These are phyloP conservation scores for Apogon hyalosoma DNA, from an alignment of 2,797 vertebrate genomes.

Conservation along the genomic window DNA sequence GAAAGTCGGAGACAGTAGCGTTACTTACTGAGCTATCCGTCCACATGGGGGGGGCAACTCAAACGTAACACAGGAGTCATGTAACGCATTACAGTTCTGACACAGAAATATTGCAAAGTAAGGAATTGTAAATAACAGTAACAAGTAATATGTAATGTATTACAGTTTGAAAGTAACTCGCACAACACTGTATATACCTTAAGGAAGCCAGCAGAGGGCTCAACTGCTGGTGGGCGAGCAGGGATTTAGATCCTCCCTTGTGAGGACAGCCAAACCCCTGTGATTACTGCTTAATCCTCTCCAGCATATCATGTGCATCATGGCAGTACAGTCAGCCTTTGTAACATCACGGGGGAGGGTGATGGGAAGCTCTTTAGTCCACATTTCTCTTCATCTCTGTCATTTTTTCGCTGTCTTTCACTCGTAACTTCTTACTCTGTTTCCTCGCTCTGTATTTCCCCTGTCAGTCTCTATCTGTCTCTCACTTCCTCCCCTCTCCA, in stretches of 20 bases:
- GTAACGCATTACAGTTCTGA: no score
- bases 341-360: conserved; percentile 63
- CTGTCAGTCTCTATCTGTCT: conserved; percentile 38
- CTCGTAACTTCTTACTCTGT: conserved; percentile 24
- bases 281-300: conserved; percentile 82
- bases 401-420: conserved; percentile 20
- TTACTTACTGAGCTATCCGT: no score
- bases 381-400: conserved; percentile 46
- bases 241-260: conserved; percentile 72
- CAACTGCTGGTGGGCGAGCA: conserved; percentile 52
- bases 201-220: conserved; percentile 73
- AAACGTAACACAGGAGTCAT: no score
- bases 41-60: no score
- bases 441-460: conserved; percentile 42
- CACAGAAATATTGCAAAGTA: no score
- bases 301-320: conserved; percentile 79
- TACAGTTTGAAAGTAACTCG: no score
- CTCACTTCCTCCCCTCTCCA: conserved; percentile 29
- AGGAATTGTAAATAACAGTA: no score
- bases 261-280: conserved; percentile 77
- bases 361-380: conserved; percentile 56
- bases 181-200: conserved; percentile 16
- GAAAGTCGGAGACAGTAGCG: no score
- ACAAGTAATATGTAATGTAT: no score
- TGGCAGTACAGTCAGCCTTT: conserved; percentile 69